Evolutionary conservation across 2,113 vertebrate genomes (phyloP).

Genomic region (Sapajus apella): DNA sequence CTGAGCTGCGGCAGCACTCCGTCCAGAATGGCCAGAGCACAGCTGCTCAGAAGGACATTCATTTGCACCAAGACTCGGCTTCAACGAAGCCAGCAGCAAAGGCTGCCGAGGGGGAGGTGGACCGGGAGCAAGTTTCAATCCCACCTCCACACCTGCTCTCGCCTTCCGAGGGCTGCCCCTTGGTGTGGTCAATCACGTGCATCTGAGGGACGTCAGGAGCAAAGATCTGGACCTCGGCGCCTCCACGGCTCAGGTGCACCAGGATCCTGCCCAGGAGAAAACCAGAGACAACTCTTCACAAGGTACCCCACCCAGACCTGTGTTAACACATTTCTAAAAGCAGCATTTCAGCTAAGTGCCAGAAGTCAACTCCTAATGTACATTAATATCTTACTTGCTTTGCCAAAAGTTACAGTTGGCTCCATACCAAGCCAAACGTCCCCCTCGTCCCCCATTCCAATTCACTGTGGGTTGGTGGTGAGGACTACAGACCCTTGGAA

Average conservation of each 20-base stretch:
- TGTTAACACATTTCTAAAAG: fast-evolving
- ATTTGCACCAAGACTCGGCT: fast-evolving
- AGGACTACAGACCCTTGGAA: not conserved
- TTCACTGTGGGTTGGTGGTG: not conserved
- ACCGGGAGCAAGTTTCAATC: no score
- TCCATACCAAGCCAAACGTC: not conserved
- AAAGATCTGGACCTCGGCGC: constrained; percentile 92
- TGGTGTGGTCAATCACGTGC: constrained; percentile 95
- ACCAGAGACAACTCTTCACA: not conserved
- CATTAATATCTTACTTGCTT: fast-evolving
- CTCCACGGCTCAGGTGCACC: constrained; percentile 91
- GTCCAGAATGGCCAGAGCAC: not conserved
- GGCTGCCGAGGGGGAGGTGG: not conserved
- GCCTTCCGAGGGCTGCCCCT: constrained; percentile 88
- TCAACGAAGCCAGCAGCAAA: not conserved
- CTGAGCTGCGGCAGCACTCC: fast-evolving
- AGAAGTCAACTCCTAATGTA: fast-evolving
- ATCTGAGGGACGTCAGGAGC: constrained; percentile 93
- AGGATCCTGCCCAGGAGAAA: constrained; percentile 80
- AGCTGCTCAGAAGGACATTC: fast-evolving
- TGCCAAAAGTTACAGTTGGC: not conserved
- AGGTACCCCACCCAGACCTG: fast-evolving
- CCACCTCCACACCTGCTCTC: constrained; percentile 83
- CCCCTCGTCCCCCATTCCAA: no score
- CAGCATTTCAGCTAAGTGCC: not conserved